Evolutionary conservation across 2,797 vertebrate genomes (phyloP).

Genomic region (Microctenopoma stevenorrisi): DNA sequence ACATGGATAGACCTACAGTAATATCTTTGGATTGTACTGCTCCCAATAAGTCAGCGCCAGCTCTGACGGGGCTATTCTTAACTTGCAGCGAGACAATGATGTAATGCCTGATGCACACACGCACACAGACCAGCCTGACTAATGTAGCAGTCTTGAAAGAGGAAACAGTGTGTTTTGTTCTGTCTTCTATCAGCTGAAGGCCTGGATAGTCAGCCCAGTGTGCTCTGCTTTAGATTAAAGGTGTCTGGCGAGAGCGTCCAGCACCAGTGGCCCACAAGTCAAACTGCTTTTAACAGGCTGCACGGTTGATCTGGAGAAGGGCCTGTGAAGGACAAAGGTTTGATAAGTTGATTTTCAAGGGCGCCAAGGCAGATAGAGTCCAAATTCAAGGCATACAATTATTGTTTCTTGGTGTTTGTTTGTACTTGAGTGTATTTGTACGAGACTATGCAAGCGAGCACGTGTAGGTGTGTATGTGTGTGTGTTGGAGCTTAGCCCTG

Average conservation of each 20-base stretch:
- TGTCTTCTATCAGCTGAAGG: conserved; percentile 82
- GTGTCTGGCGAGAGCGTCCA: conserved; percentile 76
- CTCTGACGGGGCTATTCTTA: conserved; percentile 85
- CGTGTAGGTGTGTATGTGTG: conserved; percentile 1
- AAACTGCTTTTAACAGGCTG: conserved; percentile 74
- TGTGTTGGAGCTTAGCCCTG: conserved; percentile 55
- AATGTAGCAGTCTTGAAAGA: conserved; percentile 83
- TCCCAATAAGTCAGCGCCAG: conserved; percentile 84
- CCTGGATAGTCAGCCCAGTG: conserved; percentile 79
- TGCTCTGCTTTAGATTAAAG: conserved; percentile 83
- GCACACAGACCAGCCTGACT: conserved; percentile 79
- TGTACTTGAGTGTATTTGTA: conserved; percentile 36
- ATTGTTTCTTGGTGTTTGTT: conserved; percentile 53
- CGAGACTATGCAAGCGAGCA: conserved; percentile 28
- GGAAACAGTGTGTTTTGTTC: conserved; percentile 83
- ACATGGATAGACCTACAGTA: conserved; percentile 84
- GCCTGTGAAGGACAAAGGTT: conserved; percentile 70
- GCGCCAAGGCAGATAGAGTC: conserved; percentile 56
- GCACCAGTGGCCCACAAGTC: conserved; percentile 75
- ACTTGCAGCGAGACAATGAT: conserved; percentile 83
- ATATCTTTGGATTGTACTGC: conserved; percentile 86
- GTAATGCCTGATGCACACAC: conserved; percentile 82
- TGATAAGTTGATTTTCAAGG: conserved; percentile 81
- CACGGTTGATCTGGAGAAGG: conserved; percentile 49
- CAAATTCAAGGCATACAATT: conserved; percentile 47